Evolutionary conservation across 2,113 vertebrate species (phyloP).

Genomic region (Centrocercus urophasianus): DNA sequence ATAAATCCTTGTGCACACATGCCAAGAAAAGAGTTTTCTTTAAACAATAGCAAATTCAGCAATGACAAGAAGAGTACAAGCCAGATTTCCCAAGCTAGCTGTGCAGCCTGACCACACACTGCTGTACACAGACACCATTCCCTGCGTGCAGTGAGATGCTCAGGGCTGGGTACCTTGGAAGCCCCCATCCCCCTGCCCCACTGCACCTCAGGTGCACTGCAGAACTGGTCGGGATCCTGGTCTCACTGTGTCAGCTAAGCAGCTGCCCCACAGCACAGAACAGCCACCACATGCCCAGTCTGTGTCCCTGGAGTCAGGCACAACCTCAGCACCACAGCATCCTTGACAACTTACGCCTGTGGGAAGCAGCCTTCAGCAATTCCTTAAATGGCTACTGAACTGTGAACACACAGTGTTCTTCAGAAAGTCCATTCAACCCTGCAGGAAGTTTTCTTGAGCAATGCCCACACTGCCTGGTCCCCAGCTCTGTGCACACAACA

Average conservation of each 20-base stretch:
- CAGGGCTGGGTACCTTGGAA: not conserved
- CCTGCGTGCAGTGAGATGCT: not conserved
- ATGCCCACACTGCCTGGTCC: not conserved
- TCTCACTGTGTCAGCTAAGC: not conserved
- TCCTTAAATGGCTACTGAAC: not conserved
- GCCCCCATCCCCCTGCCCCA: not conserved
- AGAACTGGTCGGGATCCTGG: not conserved
- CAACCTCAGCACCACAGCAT: not conserved
- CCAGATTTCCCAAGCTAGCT: not conserved
- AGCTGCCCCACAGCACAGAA: not conserved
- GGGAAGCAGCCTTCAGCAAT: not conserved
- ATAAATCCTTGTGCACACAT: rapidly evolving
- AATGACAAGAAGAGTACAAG: not conserved
- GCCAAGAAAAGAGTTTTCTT: not conserved
- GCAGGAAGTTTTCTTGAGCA: constrained; percentile 9
- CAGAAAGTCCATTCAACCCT: not conserved
- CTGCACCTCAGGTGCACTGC: not conserved
- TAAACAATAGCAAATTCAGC: not conserved
- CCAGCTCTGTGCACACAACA: not conserved
- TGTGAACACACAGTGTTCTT: not conserved
- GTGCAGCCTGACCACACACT: not conserved
- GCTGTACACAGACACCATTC: not conserved
- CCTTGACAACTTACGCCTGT: not conserved
- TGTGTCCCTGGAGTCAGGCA: not conserved
- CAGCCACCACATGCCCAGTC: not conserved